Evolutionary conservation across 2,888 invertebrate species (phyloP), one percentile per base, ranked within the genome.

Genomic region (Callyntrura guangdongensis): DNA sequence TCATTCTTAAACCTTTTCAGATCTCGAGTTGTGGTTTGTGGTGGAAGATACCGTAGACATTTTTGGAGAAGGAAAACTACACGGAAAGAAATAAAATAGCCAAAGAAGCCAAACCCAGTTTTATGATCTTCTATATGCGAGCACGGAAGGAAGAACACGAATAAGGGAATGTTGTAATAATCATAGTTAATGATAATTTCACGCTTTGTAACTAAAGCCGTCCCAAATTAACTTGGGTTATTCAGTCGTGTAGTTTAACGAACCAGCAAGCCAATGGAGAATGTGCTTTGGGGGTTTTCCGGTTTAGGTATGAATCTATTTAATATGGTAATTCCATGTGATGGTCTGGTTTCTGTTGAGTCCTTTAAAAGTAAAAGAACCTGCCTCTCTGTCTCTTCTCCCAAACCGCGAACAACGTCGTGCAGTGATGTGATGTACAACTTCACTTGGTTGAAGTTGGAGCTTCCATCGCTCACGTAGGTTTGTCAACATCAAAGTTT

Each of bases 151-250:
- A n/a, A n/a, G 22, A 22, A 22, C 53, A 53, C 77, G 1, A 56
- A 49, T 77, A 56, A 25, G 77, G 77, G 49, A 77, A 53, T 72
- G 8, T 25, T 67, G 72, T 72, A 72, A 72, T 72, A 72, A 69
- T 85, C 67, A 59, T 72, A 72, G 49, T 56, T 72, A 47, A 85
- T 72, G 56, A 53, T 56, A 85, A 85, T 85, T 85, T 85, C 85
- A 85, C 53, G 85, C 72, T 59, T 83, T 83, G 85, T 56, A 53
- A 49, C 53, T 53, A 77, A 49, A 20, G 47, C 64, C 20, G 36
- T 45, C 3, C 64, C 64, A 36, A 83, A 83, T 83, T 83, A 83
- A 77, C 77, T 77, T 53, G 12, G 56, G 53, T 49, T 77, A 53
- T 77, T 45, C 72, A 72, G 72, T 72, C 47, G 27, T 77, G 12